Conservation (phyloP, 1,140 invertebrate species). For the Hycleus phaleratus region DNA sequence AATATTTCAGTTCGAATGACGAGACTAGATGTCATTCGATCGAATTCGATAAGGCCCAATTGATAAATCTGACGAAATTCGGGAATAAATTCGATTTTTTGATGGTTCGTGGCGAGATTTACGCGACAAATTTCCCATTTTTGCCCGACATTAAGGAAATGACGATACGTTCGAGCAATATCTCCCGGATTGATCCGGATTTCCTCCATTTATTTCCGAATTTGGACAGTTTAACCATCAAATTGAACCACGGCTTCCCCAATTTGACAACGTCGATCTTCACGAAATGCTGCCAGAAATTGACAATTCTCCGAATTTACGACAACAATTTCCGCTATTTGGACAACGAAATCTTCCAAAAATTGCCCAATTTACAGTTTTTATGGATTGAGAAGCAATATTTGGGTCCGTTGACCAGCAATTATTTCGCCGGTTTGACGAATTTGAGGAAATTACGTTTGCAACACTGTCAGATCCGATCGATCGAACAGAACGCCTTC, state of each 20-base stretch:
- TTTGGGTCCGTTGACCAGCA: constrained; percentile 1
- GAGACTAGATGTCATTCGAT: constrained; percentile 2
- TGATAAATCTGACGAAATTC: neutral
- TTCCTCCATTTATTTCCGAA: constrained; percentile 5
- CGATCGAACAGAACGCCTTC: constrained; percentile 12
- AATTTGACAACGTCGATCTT: constrained; percentile 1
- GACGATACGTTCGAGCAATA: constrained; percentile 2
- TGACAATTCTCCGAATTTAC: neutral
- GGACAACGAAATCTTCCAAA: constrained; percentile 1
- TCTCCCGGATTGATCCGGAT: constrained; percentile 2
- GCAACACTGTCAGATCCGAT: constrained; percentile 5
- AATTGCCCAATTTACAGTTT: neutral
- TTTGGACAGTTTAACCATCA: constrained; percentile 3
- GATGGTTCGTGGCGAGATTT: neutral
- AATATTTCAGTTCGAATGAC: neutral
- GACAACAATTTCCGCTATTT: constrained; percentile 4
- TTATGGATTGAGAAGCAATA: constrained; percentile 6
- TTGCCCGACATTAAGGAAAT: constrained; percentile 1
- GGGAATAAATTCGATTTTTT: constrained; percentile 2
- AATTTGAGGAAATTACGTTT: constrained; percentile 11
- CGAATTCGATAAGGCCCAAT: constrained; percentile 2
- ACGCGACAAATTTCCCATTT: neutral
- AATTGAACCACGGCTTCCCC: constrained; percentile 10
- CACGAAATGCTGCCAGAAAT: constrained; percentile 3
- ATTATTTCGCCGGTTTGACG: constrained; percentile 8